These are phyloP conservation scores for Artibeus lituratus DNA, from an alignment of 2,797 vertebrate species.

Conservation along the genomic window DNA sequence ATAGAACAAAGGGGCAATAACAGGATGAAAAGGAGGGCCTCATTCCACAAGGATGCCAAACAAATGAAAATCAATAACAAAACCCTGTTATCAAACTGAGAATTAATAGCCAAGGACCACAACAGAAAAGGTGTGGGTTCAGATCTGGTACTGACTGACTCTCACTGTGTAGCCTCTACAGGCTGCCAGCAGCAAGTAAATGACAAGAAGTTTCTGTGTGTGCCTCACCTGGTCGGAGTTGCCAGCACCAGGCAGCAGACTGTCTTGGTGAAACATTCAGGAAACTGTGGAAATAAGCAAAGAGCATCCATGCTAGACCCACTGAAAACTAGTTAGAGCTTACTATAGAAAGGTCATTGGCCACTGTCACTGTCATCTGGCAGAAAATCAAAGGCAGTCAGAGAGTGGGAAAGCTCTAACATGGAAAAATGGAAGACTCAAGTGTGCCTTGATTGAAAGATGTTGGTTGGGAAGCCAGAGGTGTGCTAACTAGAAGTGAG, in stretches of 20 bases:
- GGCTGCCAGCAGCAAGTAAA: neutral
- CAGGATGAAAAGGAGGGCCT: neutral
- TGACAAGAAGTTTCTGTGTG: neutral
- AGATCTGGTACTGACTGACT: neutral
- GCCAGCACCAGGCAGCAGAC: neutral
- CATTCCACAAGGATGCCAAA: neutral
- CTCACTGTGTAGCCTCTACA: rapidly evolving
- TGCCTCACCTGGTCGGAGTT: neutral
- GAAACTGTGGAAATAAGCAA: neutral
- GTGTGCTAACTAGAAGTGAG: neutral
- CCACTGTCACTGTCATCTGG: neutral
- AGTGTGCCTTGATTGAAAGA: neutral
- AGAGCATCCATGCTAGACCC: neutral
- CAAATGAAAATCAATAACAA: neutral
- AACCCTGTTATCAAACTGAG: neutral
- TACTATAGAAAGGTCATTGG: neutral
- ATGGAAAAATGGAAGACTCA: neutral
- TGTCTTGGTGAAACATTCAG: neutral
- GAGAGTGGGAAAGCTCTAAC: neutral
- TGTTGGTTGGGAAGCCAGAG: neutral
- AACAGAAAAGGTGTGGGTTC: neutral
- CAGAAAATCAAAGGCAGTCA: neutral
- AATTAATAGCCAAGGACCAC: neutral
- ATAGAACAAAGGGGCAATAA: neutral
- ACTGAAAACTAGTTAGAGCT: neutral